These are phyloP conservation scores for Pelodiscus sinensis DNA, from an alignment of 2,113 vertebrate species.

Conservation along the genomic window DNA sequence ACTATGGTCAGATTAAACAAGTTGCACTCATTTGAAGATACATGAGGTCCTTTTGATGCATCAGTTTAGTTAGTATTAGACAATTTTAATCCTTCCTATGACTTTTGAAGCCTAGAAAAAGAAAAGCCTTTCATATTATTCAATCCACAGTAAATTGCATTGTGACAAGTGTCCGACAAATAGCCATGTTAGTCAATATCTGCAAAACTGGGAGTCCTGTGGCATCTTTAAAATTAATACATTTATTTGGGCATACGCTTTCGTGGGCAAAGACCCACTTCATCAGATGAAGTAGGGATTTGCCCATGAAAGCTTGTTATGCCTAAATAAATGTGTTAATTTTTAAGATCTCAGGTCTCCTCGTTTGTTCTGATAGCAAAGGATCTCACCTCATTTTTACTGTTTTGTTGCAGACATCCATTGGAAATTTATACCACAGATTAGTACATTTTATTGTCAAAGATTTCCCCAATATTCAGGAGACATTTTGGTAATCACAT, in stretches of 20 bases:
- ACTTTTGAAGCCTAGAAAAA: background rate
- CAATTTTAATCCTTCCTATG: background rate
- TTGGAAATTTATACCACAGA: background rate
- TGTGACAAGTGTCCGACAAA: too few species aligned
- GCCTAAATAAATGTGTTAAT: too few species aligned
- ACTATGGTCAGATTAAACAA: slow-evolving; percentile 12
- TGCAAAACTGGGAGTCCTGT: too few species aligned
- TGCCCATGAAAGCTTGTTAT: too few species aligned
- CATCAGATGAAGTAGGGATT: too few species aligned
- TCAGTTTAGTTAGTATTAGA: background rate
- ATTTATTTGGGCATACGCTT: too few species aligned
- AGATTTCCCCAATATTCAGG: accelerated
- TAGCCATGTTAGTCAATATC: too few species aligned
- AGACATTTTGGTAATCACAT: background rate
- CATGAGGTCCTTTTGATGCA: background rate
- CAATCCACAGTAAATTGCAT: too few species aligned
- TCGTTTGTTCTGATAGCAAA: background rate
- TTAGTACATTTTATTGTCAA: background rate
- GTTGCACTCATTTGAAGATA: background rate
- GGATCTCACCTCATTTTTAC: background rate
- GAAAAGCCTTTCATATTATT: background rate
- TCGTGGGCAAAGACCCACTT: too few species aligned
- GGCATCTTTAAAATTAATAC: too few species aligned
- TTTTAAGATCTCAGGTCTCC: too few species aligned
- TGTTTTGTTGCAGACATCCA: accelerated